Conservation (phyloP, 2,113 vertebrate species). For the Brachypodius melanocephalos region DNA sequence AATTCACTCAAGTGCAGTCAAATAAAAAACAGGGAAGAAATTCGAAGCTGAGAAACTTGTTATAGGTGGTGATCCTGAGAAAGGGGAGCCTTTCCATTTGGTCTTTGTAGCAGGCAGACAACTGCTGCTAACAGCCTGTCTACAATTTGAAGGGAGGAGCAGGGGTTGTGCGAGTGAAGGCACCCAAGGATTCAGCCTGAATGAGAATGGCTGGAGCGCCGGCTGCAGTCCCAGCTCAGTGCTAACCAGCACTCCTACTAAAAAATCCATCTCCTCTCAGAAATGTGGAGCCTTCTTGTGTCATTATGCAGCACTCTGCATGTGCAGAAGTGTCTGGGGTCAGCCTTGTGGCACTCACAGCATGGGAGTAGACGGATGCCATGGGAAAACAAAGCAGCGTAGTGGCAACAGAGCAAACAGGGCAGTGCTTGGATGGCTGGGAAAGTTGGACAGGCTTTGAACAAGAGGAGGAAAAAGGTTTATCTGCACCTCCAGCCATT, state of each 20-base stretch:
- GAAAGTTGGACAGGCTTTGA: background rate
- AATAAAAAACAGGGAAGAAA: conserved; percentile 2
- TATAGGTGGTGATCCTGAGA: conserved; percentile 38
- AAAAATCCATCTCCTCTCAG: background rate
- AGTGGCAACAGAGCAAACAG: background rate
- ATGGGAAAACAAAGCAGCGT: background rate
- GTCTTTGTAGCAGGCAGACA: conserved; percentile 44
- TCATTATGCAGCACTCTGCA: background rate
- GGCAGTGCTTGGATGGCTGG: rapidly evolving
- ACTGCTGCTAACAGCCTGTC: conserved; percentile 49
- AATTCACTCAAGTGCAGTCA: background rate
- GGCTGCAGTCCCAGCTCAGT: conserved; percentile 8
- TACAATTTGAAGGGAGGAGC: conserved; percentile 45
- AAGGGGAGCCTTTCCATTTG: conserved; percentile 49
- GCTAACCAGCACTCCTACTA: background rate
- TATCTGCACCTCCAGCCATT: background rate
- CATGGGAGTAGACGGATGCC: background rate
- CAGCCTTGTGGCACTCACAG: background rate
- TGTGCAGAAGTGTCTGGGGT: background rate
- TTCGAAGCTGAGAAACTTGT: background rate
- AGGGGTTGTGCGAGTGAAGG: background rate
- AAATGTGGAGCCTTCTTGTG: background rate
- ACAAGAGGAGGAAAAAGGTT: background rate
- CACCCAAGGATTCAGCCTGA: conserved; percentile 45
- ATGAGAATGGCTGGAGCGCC: conserved; percentile 51